Percentiles rank a stretch among this genome's conserved stretches.
These are phyloP conservation scores for Sipha maydis DNA, from an alignment of 2,888 invertebrate species.

Conservation along the genomic window DNA sequence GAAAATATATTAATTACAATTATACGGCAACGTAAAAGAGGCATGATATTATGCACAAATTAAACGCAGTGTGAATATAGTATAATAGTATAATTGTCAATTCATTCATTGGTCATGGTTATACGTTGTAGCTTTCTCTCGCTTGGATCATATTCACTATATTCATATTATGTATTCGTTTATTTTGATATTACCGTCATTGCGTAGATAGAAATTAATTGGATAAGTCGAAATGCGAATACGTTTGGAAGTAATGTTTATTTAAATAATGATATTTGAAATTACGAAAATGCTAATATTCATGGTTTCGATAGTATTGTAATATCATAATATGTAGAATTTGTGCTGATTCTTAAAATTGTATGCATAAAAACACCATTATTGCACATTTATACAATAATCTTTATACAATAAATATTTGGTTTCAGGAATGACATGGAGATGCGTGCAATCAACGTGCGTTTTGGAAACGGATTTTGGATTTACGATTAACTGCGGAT, in stretches of 20 bases:
- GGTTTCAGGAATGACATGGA: slow-evolving; percentile 68
- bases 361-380: too few species aligned
- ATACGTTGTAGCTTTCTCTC: slow-evolving; percentile 21
- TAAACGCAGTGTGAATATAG: slow-evolving; percentile 14
- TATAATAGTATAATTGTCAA: slow-evolving; percentile 30
- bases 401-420: slow-evolving; percentile 16
- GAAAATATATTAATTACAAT: slow-evolving; percentile 34
- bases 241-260: too few species aligned
- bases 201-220: slow-evolving; percentile 2
- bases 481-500: slow-evolving; percentile 89
- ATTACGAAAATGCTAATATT: too few species aligned
- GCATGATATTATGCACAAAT: background rate
- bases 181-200: background rate
- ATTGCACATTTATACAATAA: too few species aligned
- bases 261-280: too few species aligned
- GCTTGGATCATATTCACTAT: background rate
- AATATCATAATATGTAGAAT: too few species aligned
- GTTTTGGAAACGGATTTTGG: slow-evolving; percentile 90
- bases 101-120: slow-evolving; percentile 39
- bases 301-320: too few species aligned
- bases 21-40: background rate
- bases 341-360: too few species aligned
- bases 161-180: background rate
- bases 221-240: background rate
- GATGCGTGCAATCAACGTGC: slow-evolving; percentile 79